Percentiles rank a stretch among this genome's conserved stretches.
Evolutionary conservation across 2,888 invertebrate species (phyloP).

Genomic region (Apomyelois bistriatella): DNA sequence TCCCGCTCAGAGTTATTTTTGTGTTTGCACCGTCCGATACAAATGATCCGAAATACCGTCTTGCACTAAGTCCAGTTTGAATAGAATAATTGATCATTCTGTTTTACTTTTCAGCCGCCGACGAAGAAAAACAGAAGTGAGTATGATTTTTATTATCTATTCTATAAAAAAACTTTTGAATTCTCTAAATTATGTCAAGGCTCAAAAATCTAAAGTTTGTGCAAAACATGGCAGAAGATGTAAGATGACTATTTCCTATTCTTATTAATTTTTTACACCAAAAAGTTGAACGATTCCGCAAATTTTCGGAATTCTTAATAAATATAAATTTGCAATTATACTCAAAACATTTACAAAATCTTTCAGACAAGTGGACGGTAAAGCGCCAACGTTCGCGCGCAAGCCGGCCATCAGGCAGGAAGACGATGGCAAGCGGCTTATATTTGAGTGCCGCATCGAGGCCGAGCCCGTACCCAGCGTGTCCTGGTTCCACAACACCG

Average conservation of each 20-base stretch:
- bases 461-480: constrained; percentile 95
- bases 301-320: too few relatives aligned
- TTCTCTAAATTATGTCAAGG: neutral
- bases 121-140: constrained; percentile 97
- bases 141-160: constrained; percentile 51
- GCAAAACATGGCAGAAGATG: too few relatives aligned
- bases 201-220: too few relatives aligned
- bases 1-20: constrained; percentile 24
- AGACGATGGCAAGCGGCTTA: constrained; percentile 95
- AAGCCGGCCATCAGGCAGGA: constrained; percentile 98
- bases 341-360: constrained; percentile 19
- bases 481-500: constrained; percentile 94
- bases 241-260: too few relatives aligned
- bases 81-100: constrained; percentile 22
- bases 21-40: constrained; percentile 8
- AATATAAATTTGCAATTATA: neutral
- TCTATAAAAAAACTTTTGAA: neutral
- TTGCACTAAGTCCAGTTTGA: neutral
- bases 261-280: too few relatives aligned
- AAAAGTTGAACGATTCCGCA: too few relatives aligned
- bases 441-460: constrained; percentile 96
- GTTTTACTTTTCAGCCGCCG: constrained; percentile 90
- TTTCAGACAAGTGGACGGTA: constrained; percentile 96
- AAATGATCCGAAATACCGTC: constrained; percentile 4
- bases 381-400: constrained; percentile 98